Conservation (phyloP, 2,888 invertebrate genomes). For the Apodemia mormo region DNA sequence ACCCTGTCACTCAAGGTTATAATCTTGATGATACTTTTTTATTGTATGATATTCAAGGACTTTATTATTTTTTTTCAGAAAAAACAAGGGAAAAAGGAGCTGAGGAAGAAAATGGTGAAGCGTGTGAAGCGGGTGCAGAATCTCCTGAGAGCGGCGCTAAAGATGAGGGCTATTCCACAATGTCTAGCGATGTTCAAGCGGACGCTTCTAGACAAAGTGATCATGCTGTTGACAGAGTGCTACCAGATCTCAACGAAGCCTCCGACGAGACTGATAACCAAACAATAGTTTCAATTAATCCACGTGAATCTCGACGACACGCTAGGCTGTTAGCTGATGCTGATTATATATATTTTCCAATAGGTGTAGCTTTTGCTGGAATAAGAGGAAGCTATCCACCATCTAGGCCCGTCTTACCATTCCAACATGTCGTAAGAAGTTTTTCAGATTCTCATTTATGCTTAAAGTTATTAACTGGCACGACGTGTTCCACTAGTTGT, state of each 20-base stretch:
- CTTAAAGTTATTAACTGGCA: constrained; percentile 84
- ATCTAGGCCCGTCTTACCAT: constrained; percentile 85
- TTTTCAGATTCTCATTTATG: constrained; percentile 89
- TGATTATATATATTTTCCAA: constrained; percentile 85
- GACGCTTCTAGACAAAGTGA: constrained; percentile 84
- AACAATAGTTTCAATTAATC: constrained; percentile 76
- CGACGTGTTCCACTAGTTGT: constrained; percentile 77
- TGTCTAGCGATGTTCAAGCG: constrained; percentile 91
- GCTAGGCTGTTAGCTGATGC: constrained; percentile 83
- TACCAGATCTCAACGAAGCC: constrained; percentile 88
- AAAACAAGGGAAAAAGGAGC: constrained; percentile 59
- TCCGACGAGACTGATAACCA: constrained; percentile 87
- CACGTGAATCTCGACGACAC: constrained; percentile 74
- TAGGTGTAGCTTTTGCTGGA: constrained; percentile 83
- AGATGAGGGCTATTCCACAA: constrained; percentile 92
- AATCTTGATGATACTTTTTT: too few species aligned
- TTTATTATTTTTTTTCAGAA: constrained; percentile 47
- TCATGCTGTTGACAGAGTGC: constrained; percentile 77
- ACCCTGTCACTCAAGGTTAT: too few species aligned
- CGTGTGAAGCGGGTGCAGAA: constrained; percentile 86
- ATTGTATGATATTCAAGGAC: neutral
- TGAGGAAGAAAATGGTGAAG: constrained; percentile 76
- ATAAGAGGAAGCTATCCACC: constrained; percentile 89
- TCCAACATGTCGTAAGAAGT: constrained; percentile 88
- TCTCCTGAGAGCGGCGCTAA: constrained; percentile 89